phyloP scores from a whole-genome alignment of 2,797 vertebrate species.

The Sternarchorhynchus goeldii region DNA sequence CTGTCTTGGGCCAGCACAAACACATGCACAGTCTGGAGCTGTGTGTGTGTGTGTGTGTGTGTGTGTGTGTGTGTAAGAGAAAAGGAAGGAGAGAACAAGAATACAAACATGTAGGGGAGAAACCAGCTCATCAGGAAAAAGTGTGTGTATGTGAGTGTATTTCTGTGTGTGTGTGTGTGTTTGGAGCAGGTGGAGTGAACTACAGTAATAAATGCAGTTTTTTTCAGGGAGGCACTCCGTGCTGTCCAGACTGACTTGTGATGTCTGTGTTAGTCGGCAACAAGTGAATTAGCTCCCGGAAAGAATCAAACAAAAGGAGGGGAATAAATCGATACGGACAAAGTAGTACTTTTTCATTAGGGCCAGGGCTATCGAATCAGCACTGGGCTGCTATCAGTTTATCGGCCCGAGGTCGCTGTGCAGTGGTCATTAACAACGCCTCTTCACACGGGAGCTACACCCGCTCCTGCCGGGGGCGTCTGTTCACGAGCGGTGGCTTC shows the following conservation, averaged over 20 bases:
- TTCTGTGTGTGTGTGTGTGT: too few species aligned
- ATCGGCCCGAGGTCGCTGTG: conserved; percentile 64
- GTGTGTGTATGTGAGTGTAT: conserved; percentile 18
- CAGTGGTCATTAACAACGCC: conserved; percentile 72
- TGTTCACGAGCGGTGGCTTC: conserved; percentile 43
- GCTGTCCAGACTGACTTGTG: conserved; percentile 30
- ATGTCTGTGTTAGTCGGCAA: conserved; percentile 59
- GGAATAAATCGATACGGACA: conserved; percentile 71
- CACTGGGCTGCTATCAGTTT: conserved; percentile 66
- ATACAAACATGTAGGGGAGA: not conserved
- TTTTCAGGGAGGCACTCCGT: conserved; percentile 15
- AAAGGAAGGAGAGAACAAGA: conserved; percentile 8
- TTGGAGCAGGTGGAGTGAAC: not conserved
- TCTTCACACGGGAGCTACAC: conserved; percentile 46
- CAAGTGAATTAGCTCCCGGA: conserved; percentile 61
- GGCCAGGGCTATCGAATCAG: conserved; percentile 66
- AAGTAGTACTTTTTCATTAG: conserved; percentile 65
- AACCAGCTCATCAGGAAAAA: conserved; percentile 6
- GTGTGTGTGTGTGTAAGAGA: conserved; percentile 3
- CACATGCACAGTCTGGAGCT: conserved; percentile 25
- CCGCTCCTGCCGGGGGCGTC: conserved; percentile 27
- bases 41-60: conserved; percentile 17
- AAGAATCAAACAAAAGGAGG: conserved; percentile 59
- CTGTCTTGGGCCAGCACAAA: conserved; percentile 31
- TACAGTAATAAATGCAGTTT: conserved; percentile 41